Percentiles rank a stretch among this genome's conserved stretches.
Conservation (phyloP, 1,140 invertebrate species). For the Triops cancriformis region DNA sequence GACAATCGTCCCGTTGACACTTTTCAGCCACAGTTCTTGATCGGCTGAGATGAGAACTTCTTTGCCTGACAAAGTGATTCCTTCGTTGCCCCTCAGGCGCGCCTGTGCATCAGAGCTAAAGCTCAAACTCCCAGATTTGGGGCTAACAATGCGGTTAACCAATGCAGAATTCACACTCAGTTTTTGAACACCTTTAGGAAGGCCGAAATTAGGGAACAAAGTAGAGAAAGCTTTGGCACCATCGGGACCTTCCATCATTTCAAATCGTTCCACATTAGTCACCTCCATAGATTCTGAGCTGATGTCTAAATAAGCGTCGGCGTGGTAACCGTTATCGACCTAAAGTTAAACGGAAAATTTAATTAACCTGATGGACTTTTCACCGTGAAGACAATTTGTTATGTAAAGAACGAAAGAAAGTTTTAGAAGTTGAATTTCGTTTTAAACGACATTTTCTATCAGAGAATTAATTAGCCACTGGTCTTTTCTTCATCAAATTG, state of each 20-base stretch:
- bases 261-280: constrained; percentile 56
- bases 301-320: constrained; percentile 34
- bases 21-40: constrained; percentile 66
- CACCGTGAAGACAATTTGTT: no score
- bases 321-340: constrained; percentile 30
- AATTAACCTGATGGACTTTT: no score
- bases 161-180: constrained; percentile 57
- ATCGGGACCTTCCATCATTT: constrained; percentile 53
- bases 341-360: constrained; percentile 24
- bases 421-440: no score
- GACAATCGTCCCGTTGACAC: constrained; percentile 65
- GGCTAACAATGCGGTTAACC: constrained; percentile 61
- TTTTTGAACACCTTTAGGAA: constrained; percentile 57
- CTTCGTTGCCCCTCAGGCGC: constrained; percentile 41
- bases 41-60: constrained; percentile 60
- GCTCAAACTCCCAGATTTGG: constrained; percentile 54
- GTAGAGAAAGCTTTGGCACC: constrained; percentile 64
- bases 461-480: no score
- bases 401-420: no score
- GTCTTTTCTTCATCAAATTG: no score
- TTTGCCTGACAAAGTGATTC: constrained; percentile 50
- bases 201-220: constrained; percentile 56
- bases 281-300: constrained; percentile 56
- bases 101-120: constrained; percentile 49
- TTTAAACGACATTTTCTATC: no score